Conservation (phyloP, 30 jellyfish, hydroid and myxozoan genomes). For the Turritopsis dohrnii region DNA sequence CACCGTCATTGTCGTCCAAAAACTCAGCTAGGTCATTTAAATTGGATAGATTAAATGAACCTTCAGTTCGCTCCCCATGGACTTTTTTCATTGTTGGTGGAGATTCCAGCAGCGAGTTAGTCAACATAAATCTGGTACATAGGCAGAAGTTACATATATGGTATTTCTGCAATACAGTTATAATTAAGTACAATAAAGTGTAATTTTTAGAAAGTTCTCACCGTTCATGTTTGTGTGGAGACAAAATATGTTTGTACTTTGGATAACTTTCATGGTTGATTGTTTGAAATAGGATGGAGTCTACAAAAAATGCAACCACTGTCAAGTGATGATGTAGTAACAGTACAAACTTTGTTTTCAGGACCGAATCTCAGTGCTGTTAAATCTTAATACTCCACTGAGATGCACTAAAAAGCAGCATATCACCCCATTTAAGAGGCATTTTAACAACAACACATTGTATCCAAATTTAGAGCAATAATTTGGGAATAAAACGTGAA, state of each 20-base stretch:
- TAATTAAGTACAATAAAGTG: too few species aligned
- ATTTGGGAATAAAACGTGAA: too few species aligned
- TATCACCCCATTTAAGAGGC: background rate
- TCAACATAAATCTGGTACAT: background rate
- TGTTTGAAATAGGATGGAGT: background rate
- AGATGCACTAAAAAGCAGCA: too few species aligned
- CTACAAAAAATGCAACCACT: background rate
- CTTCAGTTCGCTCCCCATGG: background rate
- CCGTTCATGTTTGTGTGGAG: conserved; percentile 38
- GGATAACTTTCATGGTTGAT: conserved; percentile 17
- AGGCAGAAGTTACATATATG: background rate
- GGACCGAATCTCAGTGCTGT: too few species aligned
- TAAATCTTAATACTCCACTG: too few species aligned
- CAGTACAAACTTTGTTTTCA: background rate
- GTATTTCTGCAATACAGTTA: background rate
- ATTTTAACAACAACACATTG: background rate
- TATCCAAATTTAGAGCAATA: background rate
- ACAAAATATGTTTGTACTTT: conserved; percentile 23
- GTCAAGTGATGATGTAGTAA: too few species aligned
- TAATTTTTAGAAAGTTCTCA: too few species aligned
- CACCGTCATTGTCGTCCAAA: background rate
- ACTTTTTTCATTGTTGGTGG: background rate
- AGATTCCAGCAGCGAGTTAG: background rate
- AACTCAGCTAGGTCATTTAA: background rate
- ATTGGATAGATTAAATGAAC: background rate